Base-by-base conservation (phyloP, 2,888 invertebrate species). In the Pollenia amentaria region DNA sequence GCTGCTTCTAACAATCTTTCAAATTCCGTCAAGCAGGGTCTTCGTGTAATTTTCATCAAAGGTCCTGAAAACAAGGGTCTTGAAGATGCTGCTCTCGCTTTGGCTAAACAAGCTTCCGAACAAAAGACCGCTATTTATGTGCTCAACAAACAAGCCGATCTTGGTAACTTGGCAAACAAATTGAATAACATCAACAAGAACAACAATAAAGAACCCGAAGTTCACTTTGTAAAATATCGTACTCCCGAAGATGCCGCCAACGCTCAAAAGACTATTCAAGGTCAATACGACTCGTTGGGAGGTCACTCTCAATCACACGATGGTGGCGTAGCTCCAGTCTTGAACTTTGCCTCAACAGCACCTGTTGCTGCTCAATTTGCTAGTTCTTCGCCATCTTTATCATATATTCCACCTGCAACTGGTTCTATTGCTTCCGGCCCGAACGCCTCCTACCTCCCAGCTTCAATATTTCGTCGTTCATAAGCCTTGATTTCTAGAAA, bases 31-130 rank as follows among this genome's bases (percentile, higher is more conserved):
- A 92, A 90, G 81, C 90, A 90, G 67, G 90, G 89, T 29, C 89
- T 93, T 46, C 92, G 92, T 9, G 91, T 93, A 18, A 85, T 93
- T 46, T 91, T 93, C 84, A 90, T 93, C 77, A 93, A 92, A 88
- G 91, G 92, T n/a, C 93, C 93, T 83, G 91, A 92, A 40, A 88
- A 89, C 65, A 89, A 85, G 55, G 90, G 89, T 3, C 16, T 91
- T 14, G 91, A 91, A 73, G 64, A 90, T 4, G 91, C 91, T 44
- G 92, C 90, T 3, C 83, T 91, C n/a, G 89, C 89, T 29, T 79
- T 91, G 69, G 91, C 90, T n/a, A 91, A 90, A 81, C 90, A 90
- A 62, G 90, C 90, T 65, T 85, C 88, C 21, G 89, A 92, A 60
- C 91, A 92, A 29, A 91, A 90, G 81, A 92, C 92, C 0, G 91